Conservation (phyloP, 2,888 invertebrate genomes). For the Lysandra coridon region DNA sequence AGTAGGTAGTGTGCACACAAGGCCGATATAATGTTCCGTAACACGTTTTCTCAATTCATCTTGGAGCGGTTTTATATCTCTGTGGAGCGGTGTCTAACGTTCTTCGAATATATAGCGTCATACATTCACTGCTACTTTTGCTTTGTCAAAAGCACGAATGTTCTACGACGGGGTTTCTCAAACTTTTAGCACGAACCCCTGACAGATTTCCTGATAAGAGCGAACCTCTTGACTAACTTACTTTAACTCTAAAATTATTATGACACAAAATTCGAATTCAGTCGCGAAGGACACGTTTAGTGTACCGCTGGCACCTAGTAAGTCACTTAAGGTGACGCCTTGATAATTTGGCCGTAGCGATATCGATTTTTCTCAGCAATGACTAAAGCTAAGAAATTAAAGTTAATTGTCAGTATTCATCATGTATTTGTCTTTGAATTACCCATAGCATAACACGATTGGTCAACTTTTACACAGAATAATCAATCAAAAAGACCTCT, state of each 20-base stretch:
- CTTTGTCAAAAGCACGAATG: conserved; percentile 5
- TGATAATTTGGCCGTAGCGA: no score
- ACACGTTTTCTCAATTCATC: not conserved
- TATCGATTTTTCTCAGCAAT: no score
- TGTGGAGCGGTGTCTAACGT: not conserved
- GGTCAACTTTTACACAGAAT: no score
- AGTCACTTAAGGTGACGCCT: no score
- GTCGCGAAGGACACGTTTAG: no score
- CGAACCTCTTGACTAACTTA: not conserved
- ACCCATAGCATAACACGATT: no score
- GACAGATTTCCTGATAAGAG: not conserved
- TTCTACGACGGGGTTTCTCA: not conserved
- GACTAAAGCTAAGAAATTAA: no score
- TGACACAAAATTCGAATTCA: not conserved
- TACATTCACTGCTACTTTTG: conserved; percentile 5
- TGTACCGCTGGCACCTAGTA: no score
- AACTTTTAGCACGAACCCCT: not conserved
- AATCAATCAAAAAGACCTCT: no score
- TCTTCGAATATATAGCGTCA: not conserved
- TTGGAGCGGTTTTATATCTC: not conserved
- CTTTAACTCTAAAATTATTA: not conserved
- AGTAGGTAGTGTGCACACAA: not conserved
- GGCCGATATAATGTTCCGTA: not conserved
- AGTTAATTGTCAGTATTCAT: no score
- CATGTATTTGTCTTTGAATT: no score